Base-by-base conservation (phyloP, 30 jellyfish, hydroid and myxozoan species). In the Turritopsis dohrnii region DNA sequence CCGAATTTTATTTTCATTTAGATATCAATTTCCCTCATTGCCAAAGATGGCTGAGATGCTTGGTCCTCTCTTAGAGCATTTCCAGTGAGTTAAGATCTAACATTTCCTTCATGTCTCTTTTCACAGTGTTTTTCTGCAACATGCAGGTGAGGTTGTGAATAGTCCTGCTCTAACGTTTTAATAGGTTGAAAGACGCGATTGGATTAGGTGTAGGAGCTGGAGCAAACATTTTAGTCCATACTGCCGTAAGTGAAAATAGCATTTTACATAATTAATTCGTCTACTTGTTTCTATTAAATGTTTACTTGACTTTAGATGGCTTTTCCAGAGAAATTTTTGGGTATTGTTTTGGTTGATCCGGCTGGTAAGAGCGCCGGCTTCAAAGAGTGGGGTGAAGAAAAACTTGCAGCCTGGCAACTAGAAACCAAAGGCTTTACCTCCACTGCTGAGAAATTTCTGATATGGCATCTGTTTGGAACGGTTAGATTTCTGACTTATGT, bases 131-230 rank as follows among this genome's bases (percentile, higher is more conserved):
- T 41, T 41, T 41, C 13, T n/a, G n/a, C n/a, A n/a, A n/a, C n/a
- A n/a, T n/a, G n/a, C n/a, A n/a, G n/a, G n/a, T n/a, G n/a, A n/a
- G n/a, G n/a, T n/a, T n/a, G n/a, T n/a, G n/a, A n/a, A n/a, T n/a
- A n/a, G n/a, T n/a, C n/a, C n/a, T n/a, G n/a, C n/a, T n/a, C n/a
- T n/a, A n/a, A n/a, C n/a, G n/a, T n/a, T n/a, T n/a, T n/a, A n/a
- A n/a, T 69, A 91, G 97, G 66, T 82, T 91, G 53, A 91, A 91
- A 74, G 97, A 92, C 87, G 96, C 85, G 7, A 86, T 92, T 76
- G 90, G 97, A 29, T 85, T 92, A 54, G 97, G 97, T 24, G 96
- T 92, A 52, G 97, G 97, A 0, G 97, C 97, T 79, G 97, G 97
- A 7, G 97, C 90, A 19, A 88, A 85, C 72, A 93, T 92, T 19